Evolutionary conservation across 1,140 invertebrate species (phyloP).

Genomic region (Solenopsis invicta): DNA sequence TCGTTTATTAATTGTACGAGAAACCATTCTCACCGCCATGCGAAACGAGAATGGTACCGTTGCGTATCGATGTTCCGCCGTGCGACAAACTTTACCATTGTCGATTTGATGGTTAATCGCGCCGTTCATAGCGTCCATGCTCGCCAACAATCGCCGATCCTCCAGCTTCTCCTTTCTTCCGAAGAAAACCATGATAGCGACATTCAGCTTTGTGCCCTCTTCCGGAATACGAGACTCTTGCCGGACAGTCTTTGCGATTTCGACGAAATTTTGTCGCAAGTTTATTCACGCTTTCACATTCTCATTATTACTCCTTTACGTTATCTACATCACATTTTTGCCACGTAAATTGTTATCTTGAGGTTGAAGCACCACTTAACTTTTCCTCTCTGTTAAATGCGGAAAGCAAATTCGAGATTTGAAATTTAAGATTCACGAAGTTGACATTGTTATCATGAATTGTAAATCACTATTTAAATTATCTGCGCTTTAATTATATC

Average conservation of each 20-base stretch:
- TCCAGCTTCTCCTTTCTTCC: conserved; percentile 83
- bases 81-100: conserved; percentile 81
- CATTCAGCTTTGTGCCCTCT: conserved; percentile 21
- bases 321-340: background rate
- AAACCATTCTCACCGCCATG: background rate
- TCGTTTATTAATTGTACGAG: background rate
- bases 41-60: background rate
- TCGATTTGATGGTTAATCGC: conserved; percentile 82
- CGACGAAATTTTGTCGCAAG: background rate
- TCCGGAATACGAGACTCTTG: background rate
- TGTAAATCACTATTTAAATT: conserved; percentile 3
- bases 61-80: background rate
- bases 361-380: background rate
- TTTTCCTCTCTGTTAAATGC: background rate
- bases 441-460: background rate
- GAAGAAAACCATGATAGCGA: conserved; percentile 82
- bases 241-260: background rate
- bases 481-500: background rate
- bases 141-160: conserved; percentile 82
- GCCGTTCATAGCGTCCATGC: conserved; percentile 82
- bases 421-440: background rate
- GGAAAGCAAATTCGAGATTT: background rate
- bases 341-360: background rate
- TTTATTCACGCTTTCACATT: conserved; percentile 42
- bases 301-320: background rate